phyloP scores from a whole-genome alignment of 2,888 invertebrate species.

The Meteorus cinctellus region DNA sequence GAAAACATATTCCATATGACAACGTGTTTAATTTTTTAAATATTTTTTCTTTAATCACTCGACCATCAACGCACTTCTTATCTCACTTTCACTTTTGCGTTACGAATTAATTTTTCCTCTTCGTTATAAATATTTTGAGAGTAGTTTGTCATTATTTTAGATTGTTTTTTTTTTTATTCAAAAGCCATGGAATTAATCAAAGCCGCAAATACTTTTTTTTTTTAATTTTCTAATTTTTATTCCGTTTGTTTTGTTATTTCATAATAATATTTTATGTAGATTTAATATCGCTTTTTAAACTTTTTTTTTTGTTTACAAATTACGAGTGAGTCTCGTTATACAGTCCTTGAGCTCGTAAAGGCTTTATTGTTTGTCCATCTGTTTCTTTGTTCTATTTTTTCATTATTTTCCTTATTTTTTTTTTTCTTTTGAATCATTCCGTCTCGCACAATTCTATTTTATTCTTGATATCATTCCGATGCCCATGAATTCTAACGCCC shows the following conservation, averaged over 20 bases:
- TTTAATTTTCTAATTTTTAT: conserved; percentile 37
- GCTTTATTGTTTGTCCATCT: conserved; percentile 56
- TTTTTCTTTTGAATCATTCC: conserved; percentile 41
- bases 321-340: conserved; percentile 61
- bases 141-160: conserved; percentile 24
- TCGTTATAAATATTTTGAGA: conserved; percentile 37
- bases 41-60: conserved; percentile 25
- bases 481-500: conserved; percentile 16
- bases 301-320: conserved; percentile 52
- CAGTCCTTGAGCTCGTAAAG: conserved; percentile 69
- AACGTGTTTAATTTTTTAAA: conserved; percentile 26
- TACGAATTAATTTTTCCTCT: conserved; percentile 23
- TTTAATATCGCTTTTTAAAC: conserved; percentile 20
- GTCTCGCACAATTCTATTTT: conserved; percentile 11
- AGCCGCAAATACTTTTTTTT: conserved; percentile 49
- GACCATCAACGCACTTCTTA: conserved; percentile 26
- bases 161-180: conserved; percentile 40
- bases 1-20: conserved; percentile 22
- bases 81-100: conserved; percentile 28
- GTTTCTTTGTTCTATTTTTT: background rate
- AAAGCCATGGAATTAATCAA: conserved; percentile 53
- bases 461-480: conserved; percentile 26
- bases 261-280: conserved; percentile 44
- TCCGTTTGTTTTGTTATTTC: conserved; percentile 50
- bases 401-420: conserved; percentile 20